Evolutionary conservation across 1,140 invertebrate genomes (phyloP), one percentile per base, ranked within the genome.

Genomic region (Dysdera silvatica): DNA sequence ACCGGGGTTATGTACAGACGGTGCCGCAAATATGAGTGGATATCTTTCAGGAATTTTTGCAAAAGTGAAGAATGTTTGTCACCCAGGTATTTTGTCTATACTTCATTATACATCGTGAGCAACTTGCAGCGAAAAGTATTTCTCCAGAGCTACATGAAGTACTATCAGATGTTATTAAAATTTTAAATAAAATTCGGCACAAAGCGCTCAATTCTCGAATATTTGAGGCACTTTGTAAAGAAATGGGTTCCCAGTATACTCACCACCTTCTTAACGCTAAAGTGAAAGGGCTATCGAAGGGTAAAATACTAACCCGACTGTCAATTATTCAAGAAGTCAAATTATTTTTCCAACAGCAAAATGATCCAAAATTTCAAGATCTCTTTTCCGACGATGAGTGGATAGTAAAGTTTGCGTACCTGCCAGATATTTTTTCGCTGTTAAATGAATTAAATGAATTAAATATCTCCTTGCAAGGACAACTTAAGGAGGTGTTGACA

Each of bases 21-120:
- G 18, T 53, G 47, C 20, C 31, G 20, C 23, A 24, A 49, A 3
- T 14, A 26, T 49, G n/a, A 28, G 8, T 16, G 41, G 3, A 29
- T n/a, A 49, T 49, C 24, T 10, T 26, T 29, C 24, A 49, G 47
- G 7, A 49, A 23, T 49, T 49, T 23, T 49, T 49, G 26, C 24
- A 49, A 49, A 49, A 23, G 47, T 49, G 23, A 49, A 49, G n/a
- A 49, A 49, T 49, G 47, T 29, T 45, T 20, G 18, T 45, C 41
- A 45, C 41, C 3, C 3, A 45, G 41, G 24, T 23, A 8, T 45
- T 45, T 23, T 45, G 41, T 45, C 41, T 18, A 45, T 1, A 2
- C 41, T 45, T n/a, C 41, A 45, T 2, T 45, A 45, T 45, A 45
- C 4, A 45, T 16, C 41, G 41, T 45, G 4, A 45, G 41, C 3